A percentile compares a stretch with the other conserved stretches of the same genome.
phyloP scores from a whole-genome alignment of 1,140 invertebrate genomes.

The Eurosta solidaginis region DNA sequence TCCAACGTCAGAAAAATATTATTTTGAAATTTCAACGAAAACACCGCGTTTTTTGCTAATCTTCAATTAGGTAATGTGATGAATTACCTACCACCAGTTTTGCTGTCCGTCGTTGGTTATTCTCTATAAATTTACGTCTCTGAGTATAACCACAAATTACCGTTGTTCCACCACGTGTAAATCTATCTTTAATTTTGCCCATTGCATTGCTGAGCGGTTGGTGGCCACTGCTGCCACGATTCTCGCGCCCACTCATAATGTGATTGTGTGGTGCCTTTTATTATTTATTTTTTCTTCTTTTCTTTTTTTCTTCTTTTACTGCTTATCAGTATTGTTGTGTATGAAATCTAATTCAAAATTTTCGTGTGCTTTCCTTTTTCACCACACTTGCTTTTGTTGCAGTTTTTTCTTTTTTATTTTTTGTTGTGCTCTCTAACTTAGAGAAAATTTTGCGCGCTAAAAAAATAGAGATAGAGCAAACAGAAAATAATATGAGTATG shows the following conservation, averaged over 20 bases:
- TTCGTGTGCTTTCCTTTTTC: not conserved
- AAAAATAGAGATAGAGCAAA: not conserved
- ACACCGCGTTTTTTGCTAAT: too few species aligned
- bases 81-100: too few species aligned
- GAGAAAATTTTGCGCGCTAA: too few species aligned
- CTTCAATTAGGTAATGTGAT: too few species aligned
- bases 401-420: not conserved
- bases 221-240: slow-evolving; percentile 49
- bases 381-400: slow-evolving; percentile 31
- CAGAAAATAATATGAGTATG: not conserved
- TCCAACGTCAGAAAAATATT: too few species aligned
- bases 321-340: not conserved
- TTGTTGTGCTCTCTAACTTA: not conserved
- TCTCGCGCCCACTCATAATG: slow-evolving; percentile 59
- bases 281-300: not conserved
- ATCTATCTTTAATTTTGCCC: slow-evolving; percentile 58
- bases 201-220: slow-evolving; percentile 56
- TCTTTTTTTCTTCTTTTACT: not conserved
- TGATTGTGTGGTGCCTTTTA: not conserved
- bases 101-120: too few species aligned
- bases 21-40: too few species aligned
- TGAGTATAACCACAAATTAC: too few species aligned
- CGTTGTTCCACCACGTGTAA: slow-evolving; percentile 46
- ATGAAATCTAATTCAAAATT: not conserved
- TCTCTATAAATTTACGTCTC: too few species aligned